Conservation (phyloP, 2,888 invertebrate genomes). For the Orthosia gothica region DNA sequence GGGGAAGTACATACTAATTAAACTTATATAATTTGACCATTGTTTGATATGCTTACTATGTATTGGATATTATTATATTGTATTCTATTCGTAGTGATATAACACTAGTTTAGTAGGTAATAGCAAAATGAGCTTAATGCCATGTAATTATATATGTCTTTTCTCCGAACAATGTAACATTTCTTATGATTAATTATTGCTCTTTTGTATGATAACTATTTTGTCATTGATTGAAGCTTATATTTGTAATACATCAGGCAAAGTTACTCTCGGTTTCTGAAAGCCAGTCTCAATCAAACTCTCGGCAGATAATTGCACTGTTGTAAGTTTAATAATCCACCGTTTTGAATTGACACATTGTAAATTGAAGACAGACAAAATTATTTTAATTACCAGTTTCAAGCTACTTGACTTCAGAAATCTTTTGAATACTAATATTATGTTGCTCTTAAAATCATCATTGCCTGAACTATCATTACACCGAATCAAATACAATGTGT, state of each 20-base stretch:
- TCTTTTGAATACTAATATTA: background rate
- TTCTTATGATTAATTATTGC: background rate
- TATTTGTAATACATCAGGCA: background rate
- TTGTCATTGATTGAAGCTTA: background rate
- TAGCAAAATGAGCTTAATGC: constrained; percentile 8
- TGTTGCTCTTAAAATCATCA: too few species aligned
- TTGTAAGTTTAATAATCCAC: background rate
- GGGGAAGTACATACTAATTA: constrained; percentile 41
- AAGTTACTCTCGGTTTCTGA: background rate
- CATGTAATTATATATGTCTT: background rate
- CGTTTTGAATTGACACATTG: background rate
- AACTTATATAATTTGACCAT: constrained; percentile 42
- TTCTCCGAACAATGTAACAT: constrained; percentile 3
- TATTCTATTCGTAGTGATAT: constrained; percentile 12
- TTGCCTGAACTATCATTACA: too few species aligned
- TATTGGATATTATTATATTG: constrained; percentile 13
- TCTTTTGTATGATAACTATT: constrained; percentile 1
- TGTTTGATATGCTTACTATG: constrained; percentile 11
- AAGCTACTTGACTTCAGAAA: background rate
- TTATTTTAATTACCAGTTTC: background rate
- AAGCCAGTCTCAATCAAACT: background rate
- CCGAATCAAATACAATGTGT: background rate
- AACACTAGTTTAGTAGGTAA: background rate
- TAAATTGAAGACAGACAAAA: background rate
- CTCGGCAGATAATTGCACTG: background rate